Evolutionary conservation across 2,888 invertebrate species (phyloP).

Genomic region (Euplexia lucipara): DNA sequence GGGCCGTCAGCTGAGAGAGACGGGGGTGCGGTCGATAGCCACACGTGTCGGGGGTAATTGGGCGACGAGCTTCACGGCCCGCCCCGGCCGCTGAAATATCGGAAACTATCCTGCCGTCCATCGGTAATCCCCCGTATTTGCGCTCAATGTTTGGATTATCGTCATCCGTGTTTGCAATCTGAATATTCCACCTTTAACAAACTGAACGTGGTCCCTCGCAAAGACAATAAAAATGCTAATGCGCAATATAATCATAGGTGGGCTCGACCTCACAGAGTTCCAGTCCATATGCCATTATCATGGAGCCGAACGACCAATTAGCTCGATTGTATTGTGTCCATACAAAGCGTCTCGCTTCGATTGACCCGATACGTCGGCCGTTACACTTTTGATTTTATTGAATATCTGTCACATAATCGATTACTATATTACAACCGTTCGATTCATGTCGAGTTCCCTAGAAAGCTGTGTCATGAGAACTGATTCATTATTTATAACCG

Average conservation of each 20-base stretch:
- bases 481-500: conserved; percentile 63
- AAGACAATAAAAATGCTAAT: conserved; percentile 64
- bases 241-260: conserved; percentile 63
- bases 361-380: conserved; percentile 74
- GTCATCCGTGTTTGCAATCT: conserved; percentile 59
- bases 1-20: conserved; percentile 53
- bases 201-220: conserved; percentile 23
- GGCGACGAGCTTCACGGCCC: conserved; percentile 56
- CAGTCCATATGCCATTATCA: conserved; percentile 64
- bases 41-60: conserved; percentile 72
- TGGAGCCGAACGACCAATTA: conserved; percentile 75
- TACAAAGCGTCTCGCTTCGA: conserved; percentile 71
- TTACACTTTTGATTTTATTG: conserved; percentile 65
- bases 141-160: conserved; percentile 64
- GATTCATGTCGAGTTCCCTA: conserved; percentile 33
- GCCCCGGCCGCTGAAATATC: conserved; percentile 48
- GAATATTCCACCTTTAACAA: conserved; percentile 49
- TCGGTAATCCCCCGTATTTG: conserved; percentile 61
- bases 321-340: conserved; percentile 72
- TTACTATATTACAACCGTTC: conserved; percentile 56
- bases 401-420: conserved; percentile 65
- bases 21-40: conserved; percentile 72
- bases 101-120: conserved; percentile 55
- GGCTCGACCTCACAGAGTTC: conserved; percentile 54
- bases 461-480: conserved; percentile 56